Base-by-base conservation (phyloP, 2,113 vertebrate genomes). In the Sigmodon hispidus region DNA sequence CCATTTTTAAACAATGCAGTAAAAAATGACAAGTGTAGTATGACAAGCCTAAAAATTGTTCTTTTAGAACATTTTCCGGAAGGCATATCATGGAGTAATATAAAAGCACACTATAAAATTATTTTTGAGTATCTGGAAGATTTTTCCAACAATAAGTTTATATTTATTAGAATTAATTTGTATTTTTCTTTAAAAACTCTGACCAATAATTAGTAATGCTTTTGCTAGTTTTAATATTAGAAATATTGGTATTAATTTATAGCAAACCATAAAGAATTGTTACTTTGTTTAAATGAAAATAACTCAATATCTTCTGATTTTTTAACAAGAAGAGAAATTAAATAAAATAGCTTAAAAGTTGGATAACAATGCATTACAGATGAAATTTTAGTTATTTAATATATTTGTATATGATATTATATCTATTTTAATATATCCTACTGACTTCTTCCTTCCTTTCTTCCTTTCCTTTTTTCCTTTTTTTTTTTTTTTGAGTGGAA, bases 11-110 rank as follows among this genome's bases (percentile, higher is more conserved):
- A 45, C 79, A 93, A 87, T 45, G 36, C 24, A 90, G 16, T 93
- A 94, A 96, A 95, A 95, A 89, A 67, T 81, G 92, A 50, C 63
- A 69, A 90, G 95, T 87, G n/a, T 0, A 7, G 0, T 83, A 92
- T 95, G 85, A 95, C 72, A 96, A 93, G 26, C 40, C 95, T 96
- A 94, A 96, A 96, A 95, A 90, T 67, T 75, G 84, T 50, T 15
- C 92, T 95, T 97, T 70, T 34, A 91, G 87, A 93, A 91, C 91
- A 36, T 90, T 93, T 94, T 87, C 57, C 52, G 94, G 63, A 89
- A 96, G 79, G 34, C 40, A 91, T 83, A 96, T 89, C 69, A 79
- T 87, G 87, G n/a, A 61, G 40, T 92, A 93, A 87, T 75, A 89
- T 31, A 52, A 89, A 96, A 91, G 40, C 1, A 93, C 92, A 96